Percentiles rank a stretch among this genome's conserved stretches.
Conservation (phyloP, 2,797 vertebrate genomes). For the Gymnodraco acuticeps region DNA sequence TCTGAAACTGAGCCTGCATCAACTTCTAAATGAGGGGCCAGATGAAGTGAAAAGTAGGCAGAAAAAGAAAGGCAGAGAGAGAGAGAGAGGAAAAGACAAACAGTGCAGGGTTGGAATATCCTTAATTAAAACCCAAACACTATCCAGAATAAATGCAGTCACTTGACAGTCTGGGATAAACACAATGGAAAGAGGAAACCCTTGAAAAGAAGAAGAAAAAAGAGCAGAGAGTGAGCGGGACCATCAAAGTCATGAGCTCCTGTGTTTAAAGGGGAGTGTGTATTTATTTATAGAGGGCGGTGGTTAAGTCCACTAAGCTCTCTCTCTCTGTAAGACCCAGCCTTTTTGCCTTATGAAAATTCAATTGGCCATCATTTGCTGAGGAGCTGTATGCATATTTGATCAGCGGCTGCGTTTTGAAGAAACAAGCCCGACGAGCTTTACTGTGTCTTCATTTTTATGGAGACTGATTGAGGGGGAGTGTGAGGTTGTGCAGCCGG, state of each 20-base stretch:
- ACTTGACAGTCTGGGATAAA: constrained; percentile 56
- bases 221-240: constrained; percentile 37
- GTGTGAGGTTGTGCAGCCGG: constrained; percentile 59
- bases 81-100: constrained; percentile 20
- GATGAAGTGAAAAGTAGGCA: constrained; percentile 35
- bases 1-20: constrained; percentile 66
- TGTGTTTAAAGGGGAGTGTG: constrained; percentile 72
- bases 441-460: constrained; percentile 66
- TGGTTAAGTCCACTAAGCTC: constrained; percentile 76
- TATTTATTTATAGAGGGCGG: constrained; percentile 81
- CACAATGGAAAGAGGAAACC: constrained; percentile 61
- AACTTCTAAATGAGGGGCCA: constrained; percentile 54
- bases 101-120: constrained; percentile 27
- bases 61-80: constrained; percentile 19
- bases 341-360: constrained; percentile 82
- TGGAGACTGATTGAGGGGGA: constrained; percentile 62
- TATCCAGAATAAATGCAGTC: constrained; percentile 49
- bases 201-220: constrained; percentile 11
- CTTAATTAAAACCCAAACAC: constrained; percentile 64
- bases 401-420: constrained; percentile 75
- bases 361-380: constrained; percentile 82
- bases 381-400: constrained; percentile 82
- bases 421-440: constrained; percentile 69
- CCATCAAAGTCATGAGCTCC: constrained; percentile 70
- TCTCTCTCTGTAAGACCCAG: constrained; percentile 62